phyloP scores from a whole-genome alignment of 1,140 invertebrate species.

The Drosophila nikananu region DNA sequence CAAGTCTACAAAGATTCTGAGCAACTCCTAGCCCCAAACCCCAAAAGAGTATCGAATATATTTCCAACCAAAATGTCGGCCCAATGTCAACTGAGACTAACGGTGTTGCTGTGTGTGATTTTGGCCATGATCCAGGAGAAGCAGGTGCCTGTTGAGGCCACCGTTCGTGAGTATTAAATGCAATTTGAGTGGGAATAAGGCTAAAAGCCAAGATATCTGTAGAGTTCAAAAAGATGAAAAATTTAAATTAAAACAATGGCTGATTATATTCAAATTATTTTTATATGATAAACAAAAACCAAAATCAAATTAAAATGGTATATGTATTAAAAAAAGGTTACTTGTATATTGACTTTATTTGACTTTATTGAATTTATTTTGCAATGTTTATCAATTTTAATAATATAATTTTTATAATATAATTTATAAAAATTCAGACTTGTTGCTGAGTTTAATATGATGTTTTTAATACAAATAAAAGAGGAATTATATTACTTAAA shows the following conservation, averaged over 20 bases:
- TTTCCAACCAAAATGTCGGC: slow-evolving; percentile 40
- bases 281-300: background rate
- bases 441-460: background rate
- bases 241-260: background rate
- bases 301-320: background rate
- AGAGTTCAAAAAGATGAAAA: background rate
- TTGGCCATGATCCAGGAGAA: slow-evolving; percentile 39
- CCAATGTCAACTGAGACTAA: slow-evolving; percentile 13
- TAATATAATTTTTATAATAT: too few species aligned
- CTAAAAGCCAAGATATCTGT: too few species aligned
- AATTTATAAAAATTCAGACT: background rate
- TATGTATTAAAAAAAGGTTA: background rate
- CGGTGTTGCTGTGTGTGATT: slow-evolving; percentile 41
- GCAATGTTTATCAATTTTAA: background rate
- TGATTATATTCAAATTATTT: too few species aligned
- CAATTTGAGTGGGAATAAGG: too few species aligned
- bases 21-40: background rate
- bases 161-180: slow-evolving; percentile 50
- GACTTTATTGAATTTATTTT: background rate
- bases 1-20: slow-evolving; percentile 1
- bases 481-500: too few species aligned
- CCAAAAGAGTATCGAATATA: slow-evolving; percentile 9
- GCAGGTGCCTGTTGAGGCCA: slow-evolving; percentile 31
- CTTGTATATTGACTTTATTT: background rate
- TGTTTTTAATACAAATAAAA: too few species aligned